Percentiles rank a stretch among this genome's conserved stretches.
Evolutionary conservation across 2,113 vertebrate genomes (phyloP).

Genomic region (Hypocryptadius cinnamomeus): DNA sequence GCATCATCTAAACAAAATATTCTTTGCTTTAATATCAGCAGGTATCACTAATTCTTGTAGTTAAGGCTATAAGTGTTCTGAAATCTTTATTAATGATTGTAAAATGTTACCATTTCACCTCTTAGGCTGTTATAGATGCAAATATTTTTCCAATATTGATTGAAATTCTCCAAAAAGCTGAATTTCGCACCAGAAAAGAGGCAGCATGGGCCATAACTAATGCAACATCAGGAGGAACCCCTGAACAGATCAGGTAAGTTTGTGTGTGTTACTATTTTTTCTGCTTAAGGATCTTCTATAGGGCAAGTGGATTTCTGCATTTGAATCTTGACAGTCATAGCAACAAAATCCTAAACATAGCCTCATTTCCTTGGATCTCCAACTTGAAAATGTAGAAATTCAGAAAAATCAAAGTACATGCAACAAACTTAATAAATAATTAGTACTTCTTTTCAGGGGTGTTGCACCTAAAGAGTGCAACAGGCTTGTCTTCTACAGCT

Average conservation of each 20-base stretch:
- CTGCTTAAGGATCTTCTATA: not conserved
- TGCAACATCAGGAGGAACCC: conserved; percentile 84
- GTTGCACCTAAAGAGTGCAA: not conserved
- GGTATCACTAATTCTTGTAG: not conserved
- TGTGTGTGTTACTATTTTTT: not conserved
- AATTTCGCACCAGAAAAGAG: conserved; percentile 90
- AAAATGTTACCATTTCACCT: not conserved
- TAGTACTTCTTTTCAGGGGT: not conserved
- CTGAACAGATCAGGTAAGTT: conserved; percentile 81
- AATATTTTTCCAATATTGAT: conserved; percentile 91
- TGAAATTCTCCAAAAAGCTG: conserved; percentile 90
- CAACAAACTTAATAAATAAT: not conserved
- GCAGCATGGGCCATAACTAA: conserved; percentile 89
- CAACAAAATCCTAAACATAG: not conserved
- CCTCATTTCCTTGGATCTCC: not conserved
- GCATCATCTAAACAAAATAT: not conserved
- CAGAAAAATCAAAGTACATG: not conserved
- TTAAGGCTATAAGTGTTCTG: not conserved
- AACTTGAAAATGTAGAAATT: not conserved
- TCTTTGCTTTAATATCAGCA: not conserved
- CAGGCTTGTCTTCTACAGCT: not conserved
- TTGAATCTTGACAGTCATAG: not conserved
- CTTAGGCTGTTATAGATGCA: conserved; percentile 85
- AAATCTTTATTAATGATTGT: not conserved
- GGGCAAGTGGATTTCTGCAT: not conserved